Base-by-base conservation (phyloP, 1,140 invertebrate species). In the Scaptomyza montana region DNA sequence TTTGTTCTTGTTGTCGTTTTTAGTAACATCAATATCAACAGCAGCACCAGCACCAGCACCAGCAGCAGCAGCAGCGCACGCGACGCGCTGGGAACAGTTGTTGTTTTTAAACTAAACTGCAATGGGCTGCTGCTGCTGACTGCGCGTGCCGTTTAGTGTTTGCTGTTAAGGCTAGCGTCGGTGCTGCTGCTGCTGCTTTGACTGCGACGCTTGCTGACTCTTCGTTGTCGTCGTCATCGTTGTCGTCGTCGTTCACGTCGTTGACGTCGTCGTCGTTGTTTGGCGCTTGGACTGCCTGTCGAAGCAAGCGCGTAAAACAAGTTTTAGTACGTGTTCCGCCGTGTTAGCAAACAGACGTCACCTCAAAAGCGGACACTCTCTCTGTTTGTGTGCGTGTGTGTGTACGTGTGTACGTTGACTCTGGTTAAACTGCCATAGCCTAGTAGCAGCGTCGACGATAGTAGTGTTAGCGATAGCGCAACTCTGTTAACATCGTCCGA, bases 271-370 rank as follows among this genome's bases (percentile, higher is more conserved):
- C 59, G 43, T 19, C 33, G 33, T 36, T 9, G 33, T 36, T 36
- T 36, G 33, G 33, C 33, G 33, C 33, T 36, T 36, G 33, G 33
- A 36, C 33, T 36, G 33, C 33, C 33, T 36, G 33, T 9, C 39
- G 39, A 43, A 12, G 39, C 39, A 7, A 78, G 73, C 80, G 77
- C 72, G 66, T 79, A 74, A 78, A 91, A 87, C 89, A 90, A 90
- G 89, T 91, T 91, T 91, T 91, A 91, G 90, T 91, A 91, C 90
- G 89, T 91, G 82, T 91, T 91, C 90, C 89, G 90, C 80, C 85
- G 89, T 90, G 81, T 90, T 78, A 77, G 89, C 79, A 89, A 82
- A 90, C 89, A 91, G 90, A 91, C 87, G 90, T 85, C 77, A 73
- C 45, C 67, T 51, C 56, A 60, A 53, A 57, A 56, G 45, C 60